Evolutionary conservation across 2,113 vertebrate species (phyloP), one percentile per base, ranked within the genome.

Genomic region (Labeo catla): DNA sequence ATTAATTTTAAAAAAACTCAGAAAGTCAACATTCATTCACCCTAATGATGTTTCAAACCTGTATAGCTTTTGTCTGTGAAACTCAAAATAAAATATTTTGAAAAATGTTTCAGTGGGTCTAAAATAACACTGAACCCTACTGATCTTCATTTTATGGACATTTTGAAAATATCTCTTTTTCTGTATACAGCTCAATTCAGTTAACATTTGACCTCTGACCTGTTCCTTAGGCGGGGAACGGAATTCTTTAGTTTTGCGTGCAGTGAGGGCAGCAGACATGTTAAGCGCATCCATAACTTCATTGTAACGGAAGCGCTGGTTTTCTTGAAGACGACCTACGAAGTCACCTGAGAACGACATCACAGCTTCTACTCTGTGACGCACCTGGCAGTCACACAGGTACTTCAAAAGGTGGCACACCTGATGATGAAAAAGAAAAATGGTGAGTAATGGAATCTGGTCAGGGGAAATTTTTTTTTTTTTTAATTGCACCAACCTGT

Each of bases 231-330:
- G 97, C 13, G 97, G 97, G 10, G 97, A 97, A 8, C 97, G 95
- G 91, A 99, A 99, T 93, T 98, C 97, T 89, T 95, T 98, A 28
- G 97, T 98, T 89, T 97, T 99, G 89, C 96, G 96, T 86, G 98
- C 98, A 0, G 98, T 99, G 66, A 99, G 92, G 11, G 97, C 97
- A 0, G 97, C 98, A 45, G 98, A 99, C 98, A 99, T 99, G 93
- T 99, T 97, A 85, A 99, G 93, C 3, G 98, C 98, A 92, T 96
- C 95, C 97, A 99, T 99, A 78, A 99, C 96, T 88, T 99, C 96
- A 52, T 96, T 95, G 92, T 99, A 99, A 36, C 97, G 97, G 89
- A 95, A 97, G 81, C 95, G 97, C 90, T 99, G 98, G 93, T 99
- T 97, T 21, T 96, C 96, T 88, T 99, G 98, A 43, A 99, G 93